Evolutionary conservation across 2,888 invertebrate genomes (phyloP).

Genomic region (Trisateles emortualis): DNA sequence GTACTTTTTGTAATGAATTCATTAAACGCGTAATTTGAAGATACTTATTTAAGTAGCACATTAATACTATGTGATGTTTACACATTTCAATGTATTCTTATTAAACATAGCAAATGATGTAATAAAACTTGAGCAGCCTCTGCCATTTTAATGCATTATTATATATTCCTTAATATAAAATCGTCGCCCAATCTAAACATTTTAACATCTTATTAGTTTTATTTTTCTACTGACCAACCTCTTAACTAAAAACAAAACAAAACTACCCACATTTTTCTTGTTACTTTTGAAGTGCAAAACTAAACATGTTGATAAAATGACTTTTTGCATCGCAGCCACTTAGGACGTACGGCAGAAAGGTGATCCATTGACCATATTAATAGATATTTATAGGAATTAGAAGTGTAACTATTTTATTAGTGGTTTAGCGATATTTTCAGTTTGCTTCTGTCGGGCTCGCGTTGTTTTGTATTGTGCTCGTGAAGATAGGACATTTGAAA

Average conservation of each 20-base stretch:
- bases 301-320: constrained; percentile 58
- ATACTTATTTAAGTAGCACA: no score
- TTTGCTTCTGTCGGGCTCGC: constrained; percentile 49
- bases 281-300: constrained; percentile 30
- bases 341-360: constrained; percentile 85
- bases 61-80: no score
- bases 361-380: constrained; percentile 64
- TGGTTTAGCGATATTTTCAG: constrained; percentile 46
- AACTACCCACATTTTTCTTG: constrained; percentile 21
- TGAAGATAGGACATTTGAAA: constrained; percentile 32
- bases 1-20: no score
- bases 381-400: constrained; percentile 46
- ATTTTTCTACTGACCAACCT: constrained; percentile 7
- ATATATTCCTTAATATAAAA: no score
- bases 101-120: no score
- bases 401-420: constrained; percentile 45
- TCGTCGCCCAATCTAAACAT: no score
- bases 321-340: constrained; percentile 84
- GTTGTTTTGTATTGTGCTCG: constrained; percentile 42
- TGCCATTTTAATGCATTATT: no score
- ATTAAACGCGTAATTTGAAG: no score
- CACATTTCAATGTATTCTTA: no score
- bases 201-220: background rate
- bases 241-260: constrained; percentile 18
- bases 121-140: no score